Evolutionary conservation across 2,888 invertebrate genomes (phyloP).

Genomic region (Polylopha cassiicola): DNA sequence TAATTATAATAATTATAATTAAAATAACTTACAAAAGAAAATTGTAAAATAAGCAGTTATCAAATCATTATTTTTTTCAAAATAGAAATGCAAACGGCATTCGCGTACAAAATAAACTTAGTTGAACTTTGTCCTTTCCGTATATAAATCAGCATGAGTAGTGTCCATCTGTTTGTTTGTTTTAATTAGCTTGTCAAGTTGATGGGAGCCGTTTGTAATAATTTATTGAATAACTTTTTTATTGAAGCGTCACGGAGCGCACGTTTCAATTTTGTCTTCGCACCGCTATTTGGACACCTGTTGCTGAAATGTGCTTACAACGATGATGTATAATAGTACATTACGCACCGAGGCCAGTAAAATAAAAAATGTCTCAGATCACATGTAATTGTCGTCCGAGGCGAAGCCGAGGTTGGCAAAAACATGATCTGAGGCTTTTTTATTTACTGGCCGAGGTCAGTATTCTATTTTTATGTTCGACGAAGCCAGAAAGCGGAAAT

Average conservation of each 20-base stretch:
- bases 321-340: no score
- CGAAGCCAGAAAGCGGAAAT: no score
- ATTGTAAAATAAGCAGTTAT: no score
- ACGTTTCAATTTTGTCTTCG: conserved; percentile 19
- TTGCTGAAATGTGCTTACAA: conserved; percentile 5
- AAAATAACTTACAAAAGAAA: no score
- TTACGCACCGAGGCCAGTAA: no score
- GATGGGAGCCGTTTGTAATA: conserved; percentile 31
- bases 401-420: no score
- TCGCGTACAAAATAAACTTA: conserved; percentile 5
- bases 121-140: conserved; percentile 28
- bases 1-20: no score
- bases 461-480: no score
- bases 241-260: conserved; percentile 15
- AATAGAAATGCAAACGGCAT: conserved; percentile 1
- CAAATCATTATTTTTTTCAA: background rate
- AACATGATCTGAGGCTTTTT: no score
- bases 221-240: conserved; percentile 16
- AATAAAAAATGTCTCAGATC: no score
- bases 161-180: conserved; percentile 31
- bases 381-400: no score
- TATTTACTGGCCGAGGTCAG: no score
- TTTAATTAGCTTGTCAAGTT: conserved; percentile 55
- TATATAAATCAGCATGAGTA: conserved; percentile 38
- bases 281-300: conserved; percentile 16